A percentile compares a stretch with the other conserved stretches of the same genome.
These are phyloP conservation scores for Vireo griseus DNA, from an alignment of 2,797 vertebrate genomes.

Conservation along the genomic window DNA sequence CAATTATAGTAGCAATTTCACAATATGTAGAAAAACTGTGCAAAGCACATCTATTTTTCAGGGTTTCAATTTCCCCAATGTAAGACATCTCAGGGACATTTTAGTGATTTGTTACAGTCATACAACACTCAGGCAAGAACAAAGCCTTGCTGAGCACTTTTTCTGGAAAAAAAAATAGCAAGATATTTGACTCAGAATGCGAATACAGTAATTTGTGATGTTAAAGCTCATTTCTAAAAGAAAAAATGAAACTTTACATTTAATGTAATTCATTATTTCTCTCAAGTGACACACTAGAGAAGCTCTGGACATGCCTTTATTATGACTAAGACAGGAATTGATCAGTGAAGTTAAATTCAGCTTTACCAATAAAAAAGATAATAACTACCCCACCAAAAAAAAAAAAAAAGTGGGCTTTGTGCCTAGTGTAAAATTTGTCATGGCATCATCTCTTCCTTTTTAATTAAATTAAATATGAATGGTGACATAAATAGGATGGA, in stretches of 20 bases:
- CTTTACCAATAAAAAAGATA: not conserved
- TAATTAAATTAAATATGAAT: not conserved
- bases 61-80: slow-evolving; percentile 45
- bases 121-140: slow-evolving; percentile 7
- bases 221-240: not conserved
- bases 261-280: not conserved
- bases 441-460: not conserved
- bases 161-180: not conserved
- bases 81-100: slow-evolving; percentile 53
- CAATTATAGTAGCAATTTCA: slow-evolving; percentile 22
- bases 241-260: not conserved
- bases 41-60: slow-evolving; percentile 40
- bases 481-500: not conserved
- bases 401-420: not conserved
- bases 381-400: not conserved
- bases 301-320: not conserved
- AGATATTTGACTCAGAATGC: not conserved
- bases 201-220: not conserved
- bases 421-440: not conserved
- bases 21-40: not conserved
- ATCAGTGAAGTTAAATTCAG: not conserved
- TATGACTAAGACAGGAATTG: not conserved
- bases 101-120: slow-evolving; percentile 51
- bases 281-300: not conserved
- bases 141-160: slow-evolving; percentile 2